Evolutionary conservation across 2,113 vertebrate genomes (phyloP), one percentile per base, ranked within the genome.

Genomic region (Lasiurus borealis): DNA sequence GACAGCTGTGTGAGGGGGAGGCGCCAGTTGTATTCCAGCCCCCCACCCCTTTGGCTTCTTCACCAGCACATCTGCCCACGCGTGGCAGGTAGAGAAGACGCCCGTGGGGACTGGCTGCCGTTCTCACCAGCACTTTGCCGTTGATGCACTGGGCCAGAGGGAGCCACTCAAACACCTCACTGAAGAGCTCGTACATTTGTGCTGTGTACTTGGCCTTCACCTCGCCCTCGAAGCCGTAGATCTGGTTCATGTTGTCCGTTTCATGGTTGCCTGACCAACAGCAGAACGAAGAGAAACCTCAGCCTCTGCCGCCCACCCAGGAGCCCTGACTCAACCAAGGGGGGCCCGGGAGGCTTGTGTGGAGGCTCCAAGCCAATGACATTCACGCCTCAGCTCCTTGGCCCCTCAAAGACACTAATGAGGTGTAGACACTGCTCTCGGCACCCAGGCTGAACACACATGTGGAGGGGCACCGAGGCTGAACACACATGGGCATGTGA

Each of bases 171-270:
- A 99, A 99, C 95, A 99, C 99, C 97, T 99, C 99, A 0, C 99
- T 99, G 98, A 99, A 99, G 14, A 99, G 99, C 95, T 99, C 99
- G 52, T 99, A 99, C 99, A 99, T 99, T 98, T 99, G 99, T 0
- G 99, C 98, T 0, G 99, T 99, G 98, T 99, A 99, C 96, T 99
- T 99, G 98, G 99, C 99, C 95, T 99, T 99, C 88, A 99, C 99
- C 93, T 99, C 99, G 0, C 99, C 99, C 97, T 99, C 99, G 34
- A 99, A 99, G 8, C 99, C 99, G 2, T 99, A 99, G 99, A 99
- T 99, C 98, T 99, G 99, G 98, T 99, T 99, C 99, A 99, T 99
- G 97, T 99, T 99, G 98, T 99, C 99, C 0, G 99, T 99, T 98
- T 99, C 99, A 0, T 99, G 99, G 98, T 99, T 99, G 85, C 99